A percentile compares a stretch with the other conserved stretches of the same genome.
phyloP scores from a whole-genome alignment of 2,888 invertebrate species.

The Dusona sp. region DNA sequence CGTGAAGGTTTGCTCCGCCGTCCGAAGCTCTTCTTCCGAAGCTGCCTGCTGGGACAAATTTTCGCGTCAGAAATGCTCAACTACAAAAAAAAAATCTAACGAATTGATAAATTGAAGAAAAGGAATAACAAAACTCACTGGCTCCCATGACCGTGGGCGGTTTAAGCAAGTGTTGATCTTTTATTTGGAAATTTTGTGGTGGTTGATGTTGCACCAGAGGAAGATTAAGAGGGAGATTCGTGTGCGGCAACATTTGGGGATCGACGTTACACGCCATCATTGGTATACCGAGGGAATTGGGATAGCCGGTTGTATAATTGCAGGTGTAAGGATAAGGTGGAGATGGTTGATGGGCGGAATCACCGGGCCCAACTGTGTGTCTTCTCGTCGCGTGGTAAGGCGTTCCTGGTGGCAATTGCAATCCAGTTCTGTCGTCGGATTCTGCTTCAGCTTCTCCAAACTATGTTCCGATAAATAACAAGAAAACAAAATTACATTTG shows the following conservation, averaged over 20 bases:
- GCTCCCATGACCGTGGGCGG: constrained; percentile 96
- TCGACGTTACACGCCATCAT: constrained; percentile 80
- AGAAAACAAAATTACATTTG: constrained; percentile 14
- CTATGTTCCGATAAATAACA: constrained; percentile 74
- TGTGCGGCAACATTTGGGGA: constrained; percentile 89
- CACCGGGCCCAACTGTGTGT: constrained; percentile 97
- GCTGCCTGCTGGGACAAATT: constrained; percentile 87
- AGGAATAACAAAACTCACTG: constrained; percentile 85
- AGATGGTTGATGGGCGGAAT: constrained; percentile 91
- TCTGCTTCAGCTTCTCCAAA: constrained; percentile 86
- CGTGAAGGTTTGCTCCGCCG: constrained; percentile 96
- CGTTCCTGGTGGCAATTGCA: constrained; percentile 81
- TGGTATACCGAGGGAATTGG: constrained; percentile 78
- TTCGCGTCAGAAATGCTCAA: background rate
- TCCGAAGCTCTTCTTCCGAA: constrained; percentile 97
- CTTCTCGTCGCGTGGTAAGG: constrained; percentile 89
- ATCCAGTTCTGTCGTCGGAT: constrained; percentile 81
- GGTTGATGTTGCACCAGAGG: constrained; percentile 94
- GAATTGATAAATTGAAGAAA: background rate
- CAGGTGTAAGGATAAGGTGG: constrained; percentile 81
- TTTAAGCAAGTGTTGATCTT: constrained; percentile 96
- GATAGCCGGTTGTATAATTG: constrained; percentile 79
- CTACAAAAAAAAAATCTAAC: background rate
- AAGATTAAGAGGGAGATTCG: constrained; percentile 93
- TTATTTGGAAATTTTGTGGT: constrained; percentile 93